Base-by-base conservation (phyloP, 2,113 vertebrate species). In the Amazona vittata region DNA sequence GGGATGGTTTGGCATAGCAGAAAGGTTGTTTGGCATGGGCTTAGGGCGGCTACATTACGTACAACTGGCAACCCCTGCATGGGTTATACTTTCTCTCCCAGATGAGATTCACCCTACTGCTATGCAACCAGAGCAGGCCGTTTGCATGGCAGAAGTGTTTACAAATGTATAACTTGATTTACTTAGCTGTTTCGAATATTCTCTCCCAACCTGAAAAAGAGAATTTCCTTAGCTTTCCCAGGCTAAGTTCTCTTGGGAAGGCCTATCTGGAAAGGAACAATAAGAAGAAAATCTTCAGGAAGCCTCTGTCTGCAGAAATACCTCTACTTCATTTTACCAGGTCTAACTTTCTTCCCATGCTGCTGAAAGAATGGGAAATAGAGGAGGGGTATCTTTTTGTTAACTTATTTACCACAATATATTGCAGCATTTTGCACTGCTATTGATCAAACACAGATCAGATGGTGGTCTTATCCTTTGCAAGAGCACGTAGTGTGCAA, bases 1-100 rank as follows among this genome's bases (percentile, higher is more conserved):
- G 96, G 86, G 90, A 92, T 96, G 94, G 74, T 97, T 96, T 97
- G 95, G 95, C 94, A 93, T 94, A 95, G 93, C 94, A 84, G 94
- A 93, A 95, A 96, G 90, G 95, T 97, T 96, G 92, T 60, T 96
- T 96, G 95, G 96, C 95, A 94, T 0, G 1, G 47, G 69, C 44
- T 92, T 78, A 60, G 77, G 95, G 90, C 0, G 5, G 92, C 90
- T 89, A 95, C 49, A 15, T 95, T 84, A 71, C 69, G 5, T 90
- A 84, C 70, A 59, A 96, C 76, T 92, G 93, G 88, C 86, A 95
- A 71, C 76, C 87, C 86, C 50, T 47, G 88, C 2, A 13, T 53
- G 73, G 80, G 95, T 90, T 91, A 70, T 44, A 76, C 85, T 71
- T 93, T 79, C 78, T 85, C 75, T 93, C 70, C 67, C 63, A 49